Percentiles rank a stretch among this genome's conserved stretches.
Evolutionary conservation across 2,888 invertebrate genomes (phyloP).

Genomic region (Folsomia manolachei): DNA sequence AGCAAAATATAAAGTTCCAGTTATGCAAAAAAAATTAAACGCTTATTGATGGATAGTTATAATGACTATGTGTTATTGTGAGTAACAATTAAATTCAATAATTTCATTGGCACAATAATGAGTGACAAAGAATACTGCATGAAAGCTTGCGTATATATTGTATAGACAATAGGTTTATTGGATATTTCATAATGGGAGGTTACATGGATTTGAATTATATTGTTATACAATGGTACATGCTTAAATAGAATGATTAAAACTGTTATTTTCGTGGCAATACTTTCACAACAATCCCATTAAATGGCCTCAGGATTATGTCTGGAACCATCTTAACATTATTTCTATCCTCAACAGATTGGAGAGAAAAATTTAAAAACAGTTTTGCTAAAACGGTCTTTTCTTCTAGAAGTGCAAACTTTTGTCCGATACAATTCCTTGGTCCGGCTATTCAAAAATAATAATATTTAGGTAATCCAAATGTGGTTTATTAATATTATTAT

Average conservation of each 20-base stretch:
- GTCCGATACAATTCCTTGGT: conserved; percentile 25
- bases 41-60: too few species aligned
- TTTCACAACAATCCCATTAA: conserved; percentile 1
- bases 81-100: too few species aligned
- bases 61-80: too few species aligned
- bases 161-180: neutral
- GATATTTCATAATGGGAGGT: neutral
- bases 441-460: neutral
- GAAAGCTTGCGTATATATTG: neutral
- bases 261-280: neutral
- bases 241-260: neutral
- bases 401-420: conserved; percentile 34
- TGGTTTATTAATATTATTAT: neutral
- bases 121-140: too few species aligned
- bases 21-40: too few species aligned
- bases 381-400: conserved; percentile 31
- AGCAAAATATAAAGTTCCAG: too few species aligned
- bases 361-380: conserved; percentile 17
- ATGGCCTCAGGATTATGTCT: conserved; percentile 13
- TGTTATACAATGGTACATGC: neutral
- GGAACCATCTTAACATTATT: conserved; percentile 16
- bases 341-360: conserved; percentile 24
- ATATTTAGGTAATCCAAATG: too few species aligned
- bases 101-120: too few species aligned
- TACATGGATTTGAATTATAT: neutral